Percentiles rank a stretch among this genome's conserved stretches.
These are phyloP conservation scores for Lethrus apterus DNA, from an alignment of 1,140 invertebrate species.

Conservation along the genomic window DNA sequence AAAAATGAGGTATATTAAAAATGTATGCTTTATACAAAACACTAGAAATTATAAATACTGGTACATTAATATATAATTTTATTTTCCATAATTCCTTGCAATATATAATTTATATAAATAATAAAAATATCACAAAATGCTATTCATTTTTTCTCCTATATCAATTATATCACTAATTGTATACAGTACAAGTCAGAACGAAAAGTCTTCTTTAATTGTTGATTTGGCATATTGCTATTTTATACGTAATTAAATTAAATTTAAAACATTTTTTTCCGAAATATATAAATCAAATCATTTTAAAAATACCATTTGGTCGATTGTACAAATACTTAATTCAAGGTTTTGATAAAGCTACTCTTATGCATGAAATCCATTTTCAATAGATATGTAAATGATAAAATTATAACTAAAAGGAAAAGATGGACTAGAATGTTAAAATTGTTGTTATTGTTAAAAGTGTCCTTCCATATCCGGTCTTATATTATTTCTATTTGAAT, in stretches of 20 bases:
- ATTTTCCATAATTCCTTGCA: conserved; percentile 2
- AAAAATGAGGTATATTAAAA: conserved; percentile 3
- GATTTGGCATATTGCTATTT: no score
- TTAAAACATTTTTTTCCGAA: conserved; percentile 1
- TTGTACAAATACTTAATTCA: no score
- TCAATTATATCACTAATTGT: no score
- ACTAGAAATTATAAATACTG: conserved; percentile 15
- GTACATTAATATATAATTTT: conserved; percentile 8
- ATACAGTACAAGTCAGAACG: no score
- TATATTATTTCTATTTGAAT: conserved; percentile 11
- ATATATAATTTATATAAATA: conserved; percentile 14
- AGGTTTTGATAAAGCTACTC: no score
- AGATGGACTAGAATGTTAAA: conserved; percentile 7
- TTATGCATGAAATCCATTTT: no score
- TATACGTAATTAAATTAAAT: no score
- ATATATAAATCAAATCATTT: not conserved
- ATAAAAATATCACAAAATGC: conserved; percentile 14
- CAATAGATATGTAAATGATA: no score
- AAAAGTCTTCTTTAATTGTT: no score
- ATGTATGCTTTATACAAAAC: conserved; percentile 11
- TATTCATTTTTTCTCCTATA: conserved; percentile 3
- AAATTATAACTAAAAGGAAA: no score
- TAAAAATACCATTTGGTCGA: conserved; percentile 4
- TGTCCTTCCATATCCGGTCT: conserved; percentile 39
- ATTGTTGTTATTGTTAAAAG: conserved; percentile 28